A percentile compares a stretch with the other conserved stretches of the same genome.
Conservation (phyloP, 2,797 vertebrate species). For the Sebastes matsubarae region DNA sequence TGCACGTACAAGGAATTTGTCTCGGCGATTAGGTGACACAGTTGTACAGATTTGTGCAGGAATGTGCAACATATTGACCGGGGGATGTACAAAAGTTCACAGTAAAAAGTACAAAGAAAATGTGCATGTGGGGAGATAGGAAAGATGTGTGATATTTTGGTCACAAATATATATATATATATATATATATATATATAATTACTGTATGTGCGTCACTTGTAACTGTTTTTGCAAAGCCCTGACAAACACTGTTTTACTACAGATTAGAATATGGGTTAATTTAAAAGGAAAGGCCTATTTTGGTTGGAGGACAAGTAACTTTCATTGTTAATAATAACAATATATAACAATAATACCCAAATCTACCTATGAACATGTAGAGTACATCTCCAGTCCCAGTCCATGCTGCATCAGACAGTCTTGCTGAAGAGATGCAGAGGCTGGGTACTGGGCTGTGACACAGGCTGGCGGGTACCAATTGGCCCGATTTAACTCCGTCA, state of each 20-base stretch:
- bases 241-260: not conserved
- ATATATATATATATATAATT: not conserved
- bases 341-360: too few species aligned
- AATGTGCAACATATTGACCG: not conserved
- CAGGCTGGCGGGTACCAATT: not conserved
- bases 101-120: not conserved
- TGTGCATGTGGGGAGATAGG: not conserved
- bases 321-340: not conserved
- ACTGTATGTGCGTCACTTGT: too few species aligned
- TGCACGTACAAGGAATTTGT: not conserved
- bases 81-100: not conserved
- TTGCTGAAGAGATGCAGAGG: not conserved
- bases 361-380: not conserved
- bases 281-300: not conserved
- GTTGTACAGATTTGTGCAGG: not conserved
- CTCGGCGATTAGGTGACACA: not conserved
- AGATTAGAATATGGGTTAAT: not conserved
- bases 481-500: conserved; percentile 10
- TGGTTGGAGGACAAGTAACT: not conserved
- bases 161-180: too few species aligned
- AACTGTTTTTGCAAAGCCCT: not conserved
- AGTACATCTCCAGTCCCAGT: conserved; percentile 2
- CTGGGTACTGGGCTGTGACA: conserved; percentile 7
- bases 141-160: not conserved
- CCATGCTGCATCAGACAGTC: not conserved